Evolutionary conservation across 1,140 invertebrate genomes (phyloP), one percentile per base, ranked within the genome.

Genomic region (Mamestra configurata): DNA sequence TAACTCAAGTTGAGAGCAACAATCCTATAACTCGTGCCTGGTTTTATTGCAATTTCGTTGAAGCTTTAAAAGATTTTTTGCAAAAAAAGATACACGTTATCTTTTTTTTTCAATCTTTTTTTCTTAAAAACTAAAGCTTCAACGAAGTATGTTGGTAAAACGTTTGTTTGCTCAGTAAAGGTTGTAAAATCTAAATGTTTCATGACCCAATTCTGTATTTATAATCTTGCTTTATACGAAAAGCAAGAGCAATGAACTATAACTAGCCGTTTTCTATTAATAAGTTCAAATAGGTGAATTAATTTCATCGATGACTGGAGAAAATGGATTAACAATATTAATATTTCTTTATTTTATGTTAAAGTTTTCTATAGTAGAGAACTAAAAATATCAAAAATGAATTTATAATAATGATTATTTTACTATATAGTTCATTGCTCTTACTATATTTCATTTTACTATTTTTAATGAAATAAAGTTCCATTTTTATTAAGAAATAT

Each of bases 101-200:
- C 35, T 64, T 64, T 64, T 20, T n/a, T 4, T 24, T 43, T 66
- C 35, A 0, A 13, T 22, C 8, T 22, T 43, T 40, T 40, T 13
- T 13, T 4, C 20, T 20, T 11, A 8, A 11, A 77, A 59, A 31
- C 78, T 85, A 73, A 84, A 85, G 79, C 57, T 84, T 83, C 35
- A 78, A 82, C 59, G 71, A 72, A 51, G 20, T 68, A 73, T 64
- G 61, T 82, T 85, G 86, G 86, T 87, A 81, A 86, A 88, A 86
- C 85, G 83, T 89, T 90, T 84, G 55, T 89, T 92, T 93, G 89
- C 92, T 93, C 90, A 92, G 88, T 80, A 85, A 88, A 86, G 90
- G 90, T 93, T 92, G 92, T 93, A 89, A 85, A 77, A 59, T 61
- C 40, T 57, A 71, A 70, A 71, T 79, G 53, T 71, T 43, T 66